Evolutionary conservation across 2,797 vertebrate species (phyloP).

Genomic region (Tenualosa thibaudeaui): DNA sequence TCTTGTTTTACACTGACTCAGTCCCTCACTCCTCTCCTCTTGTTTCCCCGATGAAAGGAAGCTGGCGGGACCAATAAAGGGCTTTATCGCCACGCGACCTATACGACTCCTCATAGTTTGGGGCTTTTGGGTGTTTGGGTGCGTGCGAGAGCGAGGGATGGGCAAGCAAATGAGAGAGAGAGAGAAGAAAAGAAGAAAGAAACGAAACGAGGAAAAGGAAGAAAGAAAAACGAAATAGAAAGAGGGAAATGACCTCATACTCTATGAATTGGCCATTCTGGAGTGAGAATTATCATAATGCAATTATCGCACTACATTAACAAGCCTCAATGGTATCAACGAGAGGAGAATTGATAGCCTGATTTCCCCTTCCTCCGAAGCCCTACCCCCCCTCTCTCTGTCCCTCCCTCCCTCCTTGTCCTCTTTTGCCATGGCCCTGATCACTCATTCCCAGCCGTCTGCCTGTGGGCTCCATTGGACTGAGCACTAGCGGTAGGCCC

Average conservation of each 20-base stretch:
- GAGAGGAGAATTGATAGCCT: background rate
- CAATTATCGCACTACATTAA: constrained; percentile 20
- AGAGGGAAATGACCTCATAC: background rate
- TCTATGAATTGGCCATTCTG: background rate
- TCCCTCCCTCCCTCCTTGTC: constrained; percentile 32
- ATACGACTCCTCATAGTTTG: background rate
- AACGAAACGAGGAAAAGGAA: background rate
- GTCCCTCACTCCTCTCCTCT: background rate
- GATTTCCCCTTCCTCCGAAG: background rate
- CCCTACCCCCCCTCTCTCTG: constrained; percentile 35
- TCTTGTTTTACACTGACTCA: constrained; percentile 11
- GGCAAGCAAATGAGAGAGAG: background rate
- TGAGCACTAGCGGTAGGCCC: background rate
- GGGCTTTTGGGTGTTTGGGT: background rate
- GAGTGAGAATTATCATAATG: background rate
- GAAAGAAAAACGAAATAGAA: background rate
- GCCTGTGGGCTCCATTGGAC: background rate
- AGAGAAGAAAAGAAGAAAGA: background rate
- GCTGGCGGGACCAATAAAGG: background rate
- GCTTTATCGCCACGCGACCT: background rate
- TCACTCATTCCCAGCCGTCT: background rate
- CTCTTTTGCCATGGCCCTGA: constrained; percentile 52
- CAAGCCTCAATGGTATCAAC: constrained; percentile 4
- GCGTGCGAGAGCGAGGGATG: background rate
- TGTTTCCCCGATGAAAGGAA: background rate